A percentile compares a stretch with the other conserved stretches of the same genome.
phyloP scores from a whole-genome alignment of 2,797 vertebrate species.

The Spondyliosoma cantharus region DNA sequence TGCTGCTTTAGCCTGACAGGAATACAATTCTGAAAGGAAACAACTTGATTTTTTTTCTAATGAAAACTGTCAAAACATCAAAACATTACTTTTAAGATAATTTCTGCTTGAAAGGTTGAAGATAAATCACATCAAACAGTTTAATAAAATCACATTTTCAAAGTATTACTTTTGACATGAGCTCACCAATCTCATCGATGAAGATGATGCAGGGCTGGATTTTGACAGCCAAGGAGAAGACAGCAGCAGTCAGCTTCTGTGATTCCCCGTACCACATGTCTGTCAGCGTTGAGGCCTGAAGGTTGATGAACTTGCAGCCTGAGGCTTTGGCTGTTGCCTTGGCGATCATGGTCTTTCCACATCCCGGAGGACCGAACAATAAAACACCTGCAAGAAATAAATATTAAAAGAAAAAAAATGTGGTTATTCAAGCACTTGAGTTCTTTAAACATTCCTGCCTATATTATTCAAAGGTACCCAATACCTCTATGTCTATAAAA shows the following conservation, averaged over 20 bases:
- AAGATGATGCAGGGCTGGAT: constrained; percentile 89
- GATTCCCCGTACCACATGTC: constrained; percentile 90
- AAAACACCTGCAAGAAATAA: constrained; percentile 80
- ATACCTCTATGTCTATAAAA: background rate
- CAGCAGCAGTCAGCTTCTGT: constrained; percentile 87
- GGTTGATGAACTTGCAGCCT: constrained; percentile 88
- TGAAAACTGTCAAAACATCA: background rate
- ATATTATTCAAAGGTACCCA: background rate
- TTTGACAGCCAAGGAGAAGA: constrained; percentile 88
- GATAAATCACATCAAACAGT: background rate
- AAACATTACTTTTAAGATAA: background rate
- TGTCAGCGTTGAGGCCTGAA: constrained; percentile 86
- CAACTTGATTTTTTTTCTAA: background rate
- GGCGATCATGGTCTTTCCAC: constrained; percentile 88
- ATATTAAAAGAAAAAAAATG: background rate
- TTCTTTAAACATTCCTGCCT: background rate
- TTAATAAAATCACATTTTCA: background rate
- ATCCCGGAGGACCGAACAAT: constrained; percentile 87
- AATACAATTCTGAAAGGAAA: background rate
- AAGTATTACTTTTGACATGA: background rate
- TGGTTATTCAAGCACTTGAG: background rate
- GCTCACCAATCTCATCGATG: constrained; percentile 88
- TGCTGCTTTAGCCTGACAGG: background rate
- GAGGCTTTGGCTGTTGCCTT: constrained; percentile 88
- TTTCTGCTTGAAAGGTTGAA: background rate